A percentile compares a stretch with the other conserved stretches of the same genome.
Evolutionary conservation across 1,140 invertebrate species (phyloP).

Genomic region (Drosophila nigrodunni): DNA sequence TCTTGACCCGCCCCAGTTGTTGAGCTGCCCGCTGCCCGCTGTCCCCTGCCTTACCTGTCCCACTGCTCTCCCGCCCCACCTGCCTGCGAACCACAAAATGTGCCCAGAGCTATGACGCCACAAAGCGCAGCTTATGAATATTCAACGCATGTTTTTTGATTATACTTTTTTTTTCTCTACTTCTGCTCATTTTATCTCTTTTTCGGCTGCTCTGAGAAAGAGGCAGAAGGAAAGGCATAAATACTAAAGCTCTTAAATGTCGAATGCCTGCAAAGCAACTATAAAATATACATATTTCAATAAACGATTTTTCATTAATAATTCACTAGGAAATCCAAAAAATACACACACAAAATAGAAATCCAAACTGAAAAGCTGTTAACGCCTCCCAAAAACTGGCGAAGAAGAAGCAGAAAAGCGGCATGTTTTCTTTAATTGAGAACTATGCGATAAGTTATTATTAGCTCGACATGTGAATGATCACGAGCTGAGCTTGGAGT

Average conservation of each 20-base stretch:
- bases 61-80: neutral
- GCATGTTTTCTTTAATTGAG: conserved; percentile 58
- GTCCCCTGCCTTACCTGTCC: no score
- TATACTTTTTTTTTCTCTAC: conserved; percentile 12
- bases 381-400: conserved; percentile 45
- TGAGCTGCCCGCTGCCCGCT: conserved; percentile 7
- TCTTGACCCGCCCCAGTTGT: conserved; percentile 77
- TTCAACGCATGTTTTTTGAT: conserved; percentile 52
- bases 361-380: conserved; percentile 16
- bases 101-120: conserved; percentile 67
- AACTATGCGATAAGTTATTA: conserved; percentile 39
- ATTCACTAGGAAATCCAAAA: conserved; percentile 70
- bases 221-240: conserved; percentile 71
- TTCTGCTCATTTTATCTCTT: conserved; percentile 22
- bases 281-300: conserved; percentile 78
- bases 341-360: conserved; percentile 24
- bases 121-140: conserved; percentile 75
- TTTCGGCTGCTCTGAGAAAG: conserved; percentile 51
- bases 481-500: conserved; percentile 25
- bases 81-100: neutral
- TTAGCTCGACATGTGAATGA: conserved; percentile 31
- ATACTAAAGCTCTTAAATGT: conserved; percentile 76
- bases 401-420: conserved; percentile 10
- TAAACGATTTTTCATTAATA: conserved; percentile 78
- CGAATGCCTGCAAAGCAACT: conserved; percentile 70